A percentile compares a stretch with the other conserved stretches of the same genome.
These are phyloP conservation scores for Mythimna ferrago DNA, from an alignment of 2,888 invertebrate species.

Conservation along the genomic window DNA sequence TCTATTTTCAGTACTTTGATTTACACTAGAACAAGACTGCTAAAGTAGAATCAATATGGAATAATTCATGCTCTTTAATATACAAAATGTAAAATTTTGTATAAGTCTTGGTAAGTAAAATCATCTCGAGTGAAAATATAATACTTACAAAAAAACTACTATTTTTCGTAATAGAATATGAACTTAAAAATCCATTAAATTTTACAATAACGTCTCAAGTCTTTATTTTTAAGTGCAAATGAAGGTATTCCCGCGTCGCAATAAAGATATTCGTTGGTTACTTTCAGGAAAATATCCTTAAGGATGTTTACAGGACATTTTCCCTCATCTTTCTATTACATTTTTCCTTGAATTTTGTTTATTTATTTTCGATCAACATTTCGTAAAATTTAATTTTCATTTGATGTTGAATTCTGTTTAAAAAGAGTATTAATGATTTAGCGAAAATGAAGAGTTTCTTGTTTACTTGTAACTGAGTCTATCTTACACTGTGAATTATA, in stretches of 20 bases:
- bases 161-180: conserved; percentile 17
- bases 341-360: conserved; percentile 15
- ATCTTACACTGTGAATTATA: neutral
- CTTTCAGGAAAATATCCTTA: conserved; percentile 32
- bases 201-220: conserved; percentile 42
- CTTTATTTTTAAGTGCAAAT: conserved; percentile 60
- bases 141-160: neutral
- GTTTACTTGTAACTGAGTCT: neutral
- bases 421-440: neutral
- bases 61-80: neutral
- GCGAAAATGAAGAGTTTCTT: neutral
- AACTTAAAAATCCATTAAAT: conserved; percentile 51
- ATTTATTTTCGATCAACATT: conserved; percentile 22
- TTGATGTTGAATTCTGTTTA: neutral
- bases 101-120: neutral
- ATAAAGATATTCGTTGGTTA: conserved; percentile 44
- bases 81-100: no score
- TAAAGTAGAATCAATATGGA: neutral
- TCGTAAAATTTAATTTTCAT: conserved; percentile 6
- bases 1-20: neutral
- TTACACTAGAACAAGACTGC: neutral
- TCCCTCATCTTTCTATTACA: conserved; percentile 29
- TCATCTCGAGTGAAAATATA: neutral
- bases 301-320: conserved; percentile 33
- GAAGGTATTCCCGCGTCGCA: conserved; percentile 34